Conservation (phyloP, 2,888 invertebrate genomes). For the Ophioninae sp. region DNA sequence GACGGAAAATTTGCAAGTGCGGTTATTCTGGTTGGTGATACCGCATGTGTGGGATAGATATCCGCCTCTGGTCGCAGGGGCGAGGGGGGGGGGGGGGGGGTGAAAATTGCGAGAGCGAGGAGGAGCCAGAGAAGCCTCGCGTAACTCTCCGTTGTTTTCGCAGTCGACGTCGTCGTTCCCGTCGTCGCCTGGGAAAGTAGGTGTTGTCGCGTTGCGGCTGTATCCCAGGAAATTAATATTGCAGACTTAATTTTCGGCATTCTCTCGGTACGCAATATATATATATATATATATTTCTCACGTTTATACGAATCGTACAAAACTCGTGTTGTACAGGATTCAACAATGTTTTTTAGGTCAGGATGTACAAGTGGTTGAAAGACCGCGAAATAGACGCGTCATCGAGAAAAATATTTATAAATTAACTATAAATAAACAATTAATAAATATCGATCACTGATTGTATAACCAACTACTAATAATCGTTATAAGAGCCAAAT, state of each 20-base stretch:
- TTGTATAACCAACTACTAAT: neutral
- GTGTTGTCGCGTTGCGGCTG: slow-evolving; percentile 48
- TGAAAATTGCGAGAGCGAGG: slow-evolving; percentile 7
- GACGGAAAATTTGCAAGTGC: slow-evolving; percentile 55
- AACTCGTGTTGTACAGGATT: slow-evolving; percentile 10
- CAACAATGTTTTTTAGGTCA: slow-evolving; percentile 53
- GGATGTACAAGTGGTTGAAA: slow-evolving; percentile 1
- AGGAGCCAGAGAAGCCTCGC: slow-evolving; percentile 16
- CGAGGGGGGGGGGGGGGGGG: slow-evolving; percentile 10
- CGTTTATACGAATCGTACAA: neutral
- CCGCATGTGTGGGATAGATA: slow-evolving; percentile 17
- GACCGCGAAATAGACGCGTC: neutral
- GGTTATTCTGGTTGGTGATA: slow-evolving; percentile 45
- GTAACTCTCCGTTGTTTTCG: slow-evolving; percentile 54
- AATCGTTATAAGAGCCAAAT: neutral
- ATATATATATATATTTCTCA: slow-evolving; percentile 4
- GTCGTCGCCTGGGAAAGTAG: slow-evolving; percentile 37
- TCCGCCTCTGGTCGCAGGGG: neutral
- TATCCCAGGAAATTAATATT: slow-evolving; percentile 73
- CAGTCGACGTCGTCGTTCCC: neutral
- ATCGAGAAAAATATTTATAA: neutral
- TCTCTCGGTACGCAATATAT: slow-evolving; percentile 42
- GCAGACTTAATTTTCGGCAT: slow-evolving; percentile 74
- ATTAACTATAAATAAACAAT: neutral
- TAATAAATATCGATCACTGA: neutral